These are phyloP conservation scores for Mnemiopsis leidyi DNA, from an alignment of 37 sponge, comb jelly and placozoan genomes.

Conservation along the genomic window DNA sequence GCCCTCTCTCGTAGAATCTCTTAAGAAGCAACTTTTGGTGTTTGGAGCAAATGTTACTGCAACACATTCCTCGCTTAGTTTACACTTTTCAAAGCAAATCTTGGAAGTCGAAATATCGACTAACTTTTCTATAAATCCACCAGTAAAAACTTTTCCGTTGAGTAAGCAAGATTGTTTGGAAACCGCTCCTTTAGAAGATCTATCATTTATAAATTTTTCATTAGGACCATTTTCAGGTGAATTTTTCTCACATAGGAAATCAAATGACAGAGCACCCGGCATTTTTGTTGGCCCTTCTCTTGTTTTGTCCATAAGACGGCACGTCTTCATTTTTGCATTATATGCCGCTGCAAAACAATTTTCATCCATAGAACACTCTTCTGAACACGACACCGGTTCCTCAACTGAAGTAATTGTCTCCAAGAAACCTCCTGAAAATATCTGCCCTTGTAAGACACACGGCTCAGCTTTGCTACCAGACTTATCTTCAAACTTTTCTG, in stretches of 20 bases:
- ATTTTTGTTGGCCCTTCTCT: conserved; percentile 1
- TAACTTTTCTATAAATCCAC: neutral
- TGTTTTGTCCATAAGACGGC: neutral
- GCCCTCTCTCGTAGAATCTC: neutral
- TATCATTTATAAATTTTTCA: no score
- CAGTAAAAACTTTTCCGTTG: neutral
- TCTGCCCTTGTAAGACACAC: neutral
- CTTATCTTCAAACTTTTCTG: neutral
- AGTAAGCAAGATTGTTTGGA: neutral
- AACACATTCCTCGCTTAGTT: neutral
- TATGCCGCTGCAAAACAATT: neutral
- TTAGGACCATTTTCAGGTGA: no score
- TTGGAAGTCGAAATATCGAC: neutral
- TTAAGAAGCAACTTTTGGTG: neutral
- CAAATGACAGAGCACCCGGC: neutral
- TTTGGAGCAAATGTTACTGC: neutral
- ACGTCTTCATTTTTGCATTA: neutral
- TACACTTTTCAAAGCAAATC: neutral
- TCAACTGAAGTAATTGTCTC: neutral
- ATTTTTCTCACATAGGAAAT: neutral
- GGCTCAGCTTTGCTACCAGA: neutral
- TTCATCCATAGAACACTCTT: neutral
- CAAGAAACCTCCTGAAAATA: neutral
- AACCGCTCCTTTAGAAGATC: no score
- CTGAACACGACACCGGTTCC: neutral